These are phyloP conservation scores for Prunella fulvescens DNA, from an alignment of 2,113 vertebrate genomes.

Conservation along the genomic window DNA sequence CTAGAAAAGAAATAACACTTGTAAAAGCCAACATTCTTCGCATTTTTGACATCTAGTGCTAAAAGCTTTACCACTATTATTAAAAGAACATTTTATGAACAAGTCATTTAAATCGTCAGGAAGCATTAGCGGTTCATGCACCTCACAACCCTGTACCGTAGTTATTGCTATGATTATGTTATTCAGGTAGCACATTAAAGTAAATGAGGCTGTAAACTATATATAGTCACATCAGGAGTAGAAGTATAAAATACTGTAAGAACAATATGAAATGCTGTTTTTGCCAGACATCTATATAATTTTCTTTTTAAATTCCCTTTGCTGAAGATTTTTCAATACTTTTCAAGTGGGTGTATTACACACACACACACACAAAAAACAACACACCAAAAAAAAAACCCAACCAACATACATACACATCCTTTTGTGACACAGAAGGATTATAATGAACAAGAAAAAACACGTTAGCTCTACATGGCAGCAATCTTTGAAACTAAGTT, in stretches of 20 bases:
- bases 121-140: constrained; percentile 63
- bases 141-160: constrained; percentile 65
- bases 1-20: constrained; percentile 64
- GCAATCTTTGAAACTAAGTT: constrained; percentile 69
- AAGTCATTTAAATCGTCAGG: constrained; percentile 73
- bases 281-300: constrained; percentile 32
- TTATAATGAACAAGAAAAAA: constrained; percentile 58
- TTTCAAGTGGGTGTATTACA: constrained; percentile 26
- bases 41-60: constrained; percentile 70
- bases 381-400: background rate
- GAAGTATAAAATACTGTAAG: constrained; percentile 61
- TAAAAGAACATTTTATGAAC: constrained; percentile 74
- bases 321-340: constrained; percentile 40
- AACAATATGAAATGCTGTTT: constrained; percentile 57
- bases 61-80: constrained; percentile 72
- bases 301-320: constrained; percentile 33
- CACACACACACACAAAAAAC: background rate
- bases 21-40: constrained; percentile 59
- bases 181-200: constrained; percentile 77
- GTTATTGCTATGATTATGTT: constrained; percentile 77
- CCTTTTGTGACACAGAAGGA: constrained; percentile 43
- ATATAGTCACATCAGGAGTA: constrained; percentile 65
- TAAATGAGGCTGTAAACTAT: constrained; percentile 77
- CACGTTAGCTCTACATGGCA: constrained; percentile 3
- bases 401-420: background rate